These are phyloP conservation scores for Meles meles DNA, from an alignment of 2,113 vertebrate species.

Conservation along the genomic window DNA sequence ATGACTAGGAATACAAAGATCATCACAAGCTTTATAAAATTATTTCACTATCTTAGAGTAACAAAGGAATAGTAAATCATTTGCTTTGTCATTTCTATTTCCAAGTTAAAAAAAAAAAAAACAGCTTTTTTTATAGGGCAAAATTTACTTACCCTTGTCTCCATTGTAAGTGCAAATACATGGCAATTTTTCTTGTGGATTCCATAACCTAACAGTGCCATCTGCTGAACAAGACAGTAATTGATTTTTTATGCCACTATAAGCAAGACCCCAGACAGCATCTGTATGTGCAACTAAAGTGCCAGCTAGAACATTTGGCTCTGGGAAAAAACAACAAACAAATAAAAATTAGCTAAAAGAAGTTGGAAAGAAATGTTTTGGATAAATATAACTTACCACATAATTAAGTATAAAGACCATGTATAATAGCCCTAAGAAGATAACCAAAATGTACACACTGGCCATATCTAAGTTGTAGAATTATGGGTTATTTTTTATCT, in stretches of 20 bases:
- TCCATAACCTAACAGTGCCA: slow-evolving; percentile 97
- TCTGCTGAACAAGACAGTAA: slow-evolving; percentile 98
- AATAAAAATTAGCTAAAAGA: slow-evolving; percentile 32
- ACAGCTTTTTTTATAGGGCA: neutral
- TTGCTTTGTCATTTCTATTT: neutral
- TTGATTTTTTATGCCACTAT: slow-evolving; percentile 95
- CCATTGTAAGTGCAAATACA: slow-evolving; percentile 96
- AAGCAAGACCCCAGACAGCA: slow-evolving; percentile 96
- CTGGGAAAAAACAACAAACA: slow-evolving; percentile 77
- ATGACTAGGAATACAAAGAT: neutral
- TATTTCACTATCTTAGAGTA: slow-evolving; percentile 1
- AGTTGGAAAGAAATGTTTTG: neutral
- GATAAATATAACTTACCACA: neutral
- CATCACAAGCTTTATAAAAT: slow-evolving; percentile 15
- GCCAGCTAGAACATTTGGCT: slow-evolving; percentile 93
- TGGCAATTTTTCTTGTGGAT: slow-evolving; percentile 92
- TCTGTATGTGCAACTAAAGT: slow-evolving; percentile 94
- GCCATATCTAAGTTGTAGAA: neutral
- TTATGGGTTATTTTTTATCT: neutral
- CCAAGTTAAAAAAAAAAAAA: neutral
- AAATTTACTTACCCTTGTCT: slow-evolving; percentile 84
- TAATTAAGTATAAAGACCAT: neutral
- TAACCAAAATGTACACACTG: neutral
- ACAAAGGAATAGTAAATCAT: neutral
- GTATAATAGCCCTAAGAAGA: neutral